Evolutionary conservation across 2,113 vertebrate genomes (phyloP).

Genomic region (Passer montanus): DNA sequence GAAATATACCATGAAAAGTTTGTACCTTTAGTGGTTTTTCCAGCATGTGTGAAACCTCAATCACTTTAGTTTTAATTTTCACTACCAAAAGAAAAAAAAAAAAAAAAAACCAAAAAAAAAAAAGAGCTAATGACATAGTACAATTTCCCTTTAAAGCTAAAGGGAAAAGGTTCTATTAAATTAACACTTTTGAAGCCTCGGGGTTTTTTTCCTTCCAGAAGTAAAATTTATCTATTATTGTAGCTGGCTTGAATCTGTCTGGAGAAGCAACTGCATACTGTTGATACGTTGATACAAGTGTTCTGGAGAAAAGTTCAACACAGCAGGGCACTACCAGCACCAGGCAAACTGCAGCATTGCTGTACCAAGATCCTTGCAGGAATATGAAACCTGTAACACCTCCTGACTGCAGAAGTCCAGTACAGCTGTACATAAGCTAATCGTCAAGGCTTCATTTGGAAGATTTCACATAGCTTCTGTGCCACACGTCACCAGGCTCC

Average conservation of each 20-base stretch:
- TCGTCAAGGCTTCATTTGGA: background rate
- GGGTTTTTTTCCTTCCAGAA: background rate
- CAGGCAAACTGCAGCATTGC: background rate
- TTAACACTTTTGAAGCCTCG: background rate
- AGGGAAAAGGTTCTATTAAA: background rate
- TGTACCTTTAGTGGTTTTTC: slow-evolving; percentile 40
- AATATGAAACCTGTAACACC: background rate
- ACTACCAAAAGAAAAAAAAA: background rate
- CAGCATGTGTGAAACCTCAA: slow-evolving; percentile 53
- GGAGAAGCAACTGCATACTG: background rate
- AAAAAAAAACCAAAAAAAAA: background rate
- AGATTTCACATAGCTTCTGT: background rate
- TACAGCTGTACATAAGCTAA: background rate
- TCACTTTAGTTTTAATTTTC: slow-evolving; percentile 30
- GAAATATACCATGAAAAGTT: slow-evolving; percentile 21
- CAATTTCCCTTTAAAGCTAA: background rate
- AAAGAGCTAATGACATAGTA: accelerated
- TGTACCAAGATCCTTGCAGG: accelerated
- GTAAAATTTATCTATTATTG: background rate
- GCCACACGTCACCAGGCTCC: background rate
- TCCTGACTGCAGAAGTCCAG: background rate
- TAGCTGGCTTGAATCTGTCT: background rate
- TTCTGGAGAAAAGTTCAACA: background rate
- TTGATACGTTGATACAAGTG: background rate
- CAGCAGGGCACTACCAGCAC: background rate